These are phyloP conservation scores for Meloidogyne exigua DNA, from an alignment of 1,140 invertebrate genomes.

Conservation along the genomic window DNA sequence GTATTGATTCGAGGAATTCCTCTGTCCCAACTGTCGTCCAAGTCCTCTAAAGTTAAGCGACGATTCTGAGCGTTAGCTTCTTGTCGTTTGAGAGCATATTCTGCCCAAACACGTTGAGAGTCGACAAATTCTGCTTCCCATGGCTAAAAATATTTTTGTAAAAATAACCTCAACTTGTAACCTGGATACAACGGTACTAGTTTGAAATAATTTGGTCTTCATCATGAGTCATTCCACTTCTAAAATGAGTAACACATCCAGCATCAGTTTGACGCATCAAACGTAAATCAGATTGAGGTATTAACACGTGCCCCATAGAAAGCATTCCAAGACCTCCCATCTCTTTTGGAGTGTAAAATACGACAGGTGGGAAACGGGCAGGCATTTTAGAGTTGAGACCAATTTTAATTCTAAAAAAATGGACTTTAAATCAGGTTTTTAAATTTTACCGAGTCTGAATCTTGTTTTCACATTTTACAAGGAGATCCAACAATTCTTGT, in stretches of 20 bases:
- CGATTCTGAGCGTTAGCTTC: constrained; percentile 98
- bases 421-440: neutral
- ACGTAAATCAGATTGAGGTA: constrained; percentile 78
- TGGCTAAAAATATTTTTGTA: constrained; percentile 75
- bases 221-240: constrained; percentile 98
- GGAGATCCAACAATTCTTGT: constrained; percentile 89
- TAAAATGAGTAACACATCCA: constrained; percentile 97
- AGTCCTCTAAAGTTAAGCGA: constrained; percentile 92
- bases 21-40: constrained; percentile 98
- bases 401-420: constrained; percentile 79
- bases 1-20: constrained; percentile 99
- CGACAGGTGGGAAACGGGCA: constrained; percentile 95
- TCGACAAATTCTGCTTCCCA: constrained; percentile 99
- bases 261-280: constrained; percentile 99
- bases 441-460: constrained; percentile 81
- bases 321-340: constrained; percentile 78
- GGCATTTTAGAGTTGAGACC: constrained; percentile 99
- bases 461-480: constrained; percentile 99
- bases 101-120: constrained; percentile 98
- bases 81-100: constrained; percentile 95
- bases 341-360: constrained; percentile 95
- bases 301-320: constrained; percentile 98
- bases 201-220: constrained; percentile 99
- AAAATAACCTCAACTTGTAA: constrained; percentile 13
- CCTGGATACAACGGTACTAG: constrained; percentile 77